These are phyloP conservation scores for Yponomeuta evonymella DNA, from an alignment of 2,888 invertebrate genomes.

Conservation along the genomic window DNA sequence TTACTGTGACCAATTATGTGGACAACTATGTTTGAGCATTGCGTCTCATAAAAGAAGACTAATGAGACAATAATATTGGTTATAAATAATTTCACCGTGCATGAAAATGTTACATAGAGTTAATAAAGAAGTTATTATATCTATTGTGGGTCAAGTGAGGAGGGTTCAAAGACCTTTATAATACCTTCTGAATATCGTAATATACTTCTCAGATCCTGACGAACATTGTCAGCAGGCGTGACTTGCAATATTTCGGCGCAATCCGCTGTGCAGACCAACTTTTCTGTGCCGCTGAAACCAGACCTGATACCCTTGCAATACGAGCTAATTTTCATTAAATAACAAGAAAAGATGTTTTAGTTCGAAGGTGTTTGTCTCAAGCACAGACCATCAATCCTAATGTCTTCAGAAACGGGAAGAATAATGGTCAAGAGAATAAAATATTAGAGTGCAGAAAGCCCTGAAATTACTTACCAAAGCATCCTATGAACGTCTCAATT, in stretches of 20 bases:
- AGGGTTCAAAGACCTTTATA: not conserved
- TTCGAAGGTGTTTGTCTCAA: not conserved
- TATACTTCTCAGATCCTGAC: not conserved
- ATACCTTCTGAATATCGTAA: not conserved
- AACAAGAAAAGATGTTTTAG: not conserved
- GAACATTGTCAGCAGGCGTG: not conserved
- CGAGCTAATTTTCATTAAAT: not conserved
- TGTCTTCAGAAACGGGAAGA: slow-evolving; percentile 2
- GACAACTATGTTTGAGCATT: no score
- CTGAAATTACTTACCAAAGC: not conserved
- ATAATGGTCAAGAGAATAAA: not conserved
- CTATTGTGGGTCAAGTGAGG: not conserved
- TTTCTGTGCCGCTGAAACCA: not conserved
- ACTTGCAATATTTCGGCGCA: slow-evolving; percentile 8
- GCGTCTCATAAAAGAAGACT: no score
- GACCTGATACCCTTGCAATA: not conserved
- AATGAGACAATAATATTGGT: not conserved
- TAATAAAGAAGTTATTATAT: not conserved
- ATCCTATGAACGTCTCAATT: not conserved
- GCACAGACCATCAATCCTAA: slow-evolving; percentile 9
- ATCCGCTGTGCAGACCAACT: not conserved
- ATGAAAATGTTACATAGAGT: not conserved
- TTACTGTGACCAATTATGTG: no score
- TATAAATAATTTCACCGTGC: not conserved
- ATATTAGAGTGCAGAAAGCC: not conserved